Evolutionary conservation across 1,140 invertebrate genomes (phyloP).

Genomic region (Meloidogyne exigua): DNA sequence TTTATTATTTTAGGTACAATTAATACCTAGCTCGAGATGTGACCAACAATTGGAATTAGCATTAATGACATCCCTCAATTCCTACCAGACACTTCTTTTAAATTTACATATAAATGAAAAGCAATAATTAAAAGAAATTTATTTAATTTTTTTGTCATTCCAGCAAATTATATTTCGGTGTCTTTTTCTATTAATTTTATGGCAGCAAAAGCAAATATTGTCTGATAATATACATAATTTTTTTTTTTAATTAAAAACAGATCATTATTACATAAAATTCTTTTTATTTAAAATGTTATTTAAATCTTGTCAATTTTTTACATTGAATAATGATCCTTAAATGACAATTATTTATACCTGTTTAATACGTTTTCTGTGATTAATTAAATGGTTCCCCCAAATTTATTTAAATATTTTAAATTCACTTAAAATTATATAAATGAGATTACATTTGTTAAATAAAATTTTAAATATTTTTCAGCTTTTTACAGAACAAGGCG

Average conservation of each 20-base stretch:
- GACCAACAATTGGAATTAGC: conserved; percentile 53
- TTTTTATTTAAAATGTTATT: no score
- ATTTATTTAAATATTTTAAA: not conserved
- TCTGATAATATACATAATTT: no score
- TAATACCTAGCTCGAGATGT: conserved; percentile 52
- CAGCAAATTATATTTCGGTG: not conserved
- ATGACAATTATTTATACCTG: not conserved
- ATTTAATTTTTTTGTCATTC: not conserved
- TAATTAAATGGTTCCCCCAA: not conserved
- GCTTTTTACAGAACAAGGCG: conserved; percentile 14
- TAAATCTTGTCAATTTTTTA: no score
- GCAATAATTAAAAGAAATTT: conserved; percentile 9
- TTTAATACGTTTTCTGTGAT: not conserved
- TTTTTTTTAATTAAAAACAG: no score
- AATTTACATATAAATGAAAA: conserved; percentile 42
- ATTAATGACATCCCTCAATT: conserved; percentile 50
- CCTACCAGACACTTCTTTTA: conserved; percentile 51
- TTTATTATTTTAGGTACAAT: conserved; percentile 21
- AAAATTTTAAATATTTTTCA: not conserved
- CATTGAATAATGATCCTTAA: no score
- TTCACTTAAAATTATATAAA: conserved; percentile 6
- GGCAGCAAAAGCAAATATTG: no score
- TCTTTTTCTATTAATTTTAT: not conserved
- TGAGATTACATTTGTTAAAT: not conserved
- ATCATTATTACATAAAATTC: no score